These are phyloP conservation scores for Cryptotis parvus DNA, from an alignment of 2,113 vertebrate genomes.

Conservation along the genomic window DNA sequence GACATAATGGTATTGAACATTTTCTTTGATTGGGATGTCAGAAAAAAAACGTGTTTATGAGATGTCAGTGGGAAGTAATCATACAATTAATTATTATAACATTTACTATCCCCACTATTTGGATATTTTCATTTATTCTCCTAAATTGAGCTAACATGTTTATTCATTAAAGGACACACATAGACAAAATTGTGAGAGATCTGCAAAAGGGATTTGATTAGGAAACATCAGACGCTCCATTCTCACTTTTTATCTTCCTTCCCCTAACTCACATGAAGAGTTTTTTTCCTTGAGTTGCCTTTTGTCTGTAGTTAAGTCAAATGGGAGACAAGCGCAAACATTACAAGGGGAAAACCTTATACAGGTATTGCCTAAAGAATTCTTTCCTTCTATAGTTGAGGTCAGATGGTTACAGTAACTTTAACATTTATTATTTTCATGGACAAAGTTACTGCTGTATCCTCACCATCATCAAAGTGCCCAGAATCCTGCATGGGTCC, in stretches of 20 bases:
- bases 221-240: not conserved
- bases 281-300: not conserved
- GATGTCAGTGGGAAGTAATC: conserved; percentile 43
- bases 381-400: not conserved
- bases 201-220: conserved; percentile 20
- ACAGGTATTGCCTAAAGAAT: not conserved
- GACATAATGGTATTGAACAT: conserved; percentile 4
- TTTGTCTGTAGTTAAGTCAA: not conserved
- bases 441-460: too few relatives aligned
- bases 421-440: too few relatives aligned
- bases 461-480: too few relatives aligned
- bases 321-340: not conserved
- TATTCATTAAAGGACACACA: conserved; percentile 21
- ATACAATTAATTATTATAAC: conserved; percentile 63
- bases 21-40: conserved; percentile 55
- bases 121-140: conserved; percentile 37
- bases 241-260: not conserved
- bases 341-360: not conserved
- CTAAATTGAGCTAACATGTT: conserved; percentile 52
- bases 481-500: too few relatives aligned
- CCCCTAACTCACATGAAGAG: not conserved
- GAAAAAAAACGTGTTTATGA: not conserved
- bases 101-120: conserved; percentile 39
- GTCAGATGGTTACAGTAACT: too few relatives aligned
- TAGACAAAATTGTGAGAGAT: not conserved